These are phyloP conservation scores for Operophtera brumata DNA, from an alignment of 2,888 invertebrate species.

Conservation along the genomic window DNA sequence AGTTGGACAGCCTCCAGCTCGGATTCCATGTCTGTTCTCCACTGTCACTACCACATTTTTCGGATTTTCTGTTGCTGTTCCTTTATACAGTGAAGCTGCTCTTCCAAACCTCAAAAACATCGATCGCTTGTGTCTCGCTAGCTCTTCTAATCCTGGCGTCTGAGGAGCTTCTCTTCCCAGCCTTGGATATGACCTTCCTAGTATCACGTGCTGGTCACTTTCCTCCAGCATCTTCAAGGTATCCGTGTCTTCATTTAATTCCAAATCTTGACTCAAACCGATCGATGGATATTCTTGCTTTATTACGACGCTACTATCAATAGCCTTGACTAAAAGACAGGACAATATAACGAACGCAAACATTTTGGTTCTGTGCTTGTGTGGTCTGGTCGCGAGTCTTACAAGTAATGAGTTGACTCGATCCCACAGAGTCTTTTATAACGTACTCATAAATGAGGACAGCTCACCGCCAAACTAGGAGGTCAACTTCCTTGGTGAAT, in stretches of 20 bases:
- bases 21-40: constrained; percentile 34
- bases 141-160: neutral
- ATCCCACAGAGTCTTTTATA: neutral
- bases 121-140: neutral
- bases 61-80: constrained; percentile 8
- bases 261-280: neutral
- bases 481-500: neutral
- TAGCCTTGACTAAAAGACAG: neutral
- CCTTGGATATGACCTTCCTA: neutral
- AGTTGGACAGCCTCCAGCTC: constrained; percentile 34
- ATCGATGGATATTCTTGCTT: neutral
- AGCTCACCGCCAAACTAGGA: too few relatives aligned
- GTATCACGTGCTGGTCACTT: neutral
- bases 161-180: neutral
- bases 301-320: neutral
- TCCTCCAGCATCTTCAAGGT: neutral
- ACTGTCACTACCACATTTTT: constrained; percentile 13
- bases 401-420: neutral
- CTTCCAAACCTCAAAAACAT: neutral
- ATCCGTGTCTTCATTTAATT: neutral
- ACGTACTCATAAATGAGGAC: neutral
- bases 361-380: neutral
- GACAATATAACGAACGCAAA: neutral
- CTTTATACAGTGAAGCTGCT: neutral
- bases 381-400: neutral